Evolutionary conservation across 2,797 vertebrate genomes (phyloP), one percentile per base, ranked within the genome.

Genomic region (Pseudochaenichthys georgianus): DNA sequence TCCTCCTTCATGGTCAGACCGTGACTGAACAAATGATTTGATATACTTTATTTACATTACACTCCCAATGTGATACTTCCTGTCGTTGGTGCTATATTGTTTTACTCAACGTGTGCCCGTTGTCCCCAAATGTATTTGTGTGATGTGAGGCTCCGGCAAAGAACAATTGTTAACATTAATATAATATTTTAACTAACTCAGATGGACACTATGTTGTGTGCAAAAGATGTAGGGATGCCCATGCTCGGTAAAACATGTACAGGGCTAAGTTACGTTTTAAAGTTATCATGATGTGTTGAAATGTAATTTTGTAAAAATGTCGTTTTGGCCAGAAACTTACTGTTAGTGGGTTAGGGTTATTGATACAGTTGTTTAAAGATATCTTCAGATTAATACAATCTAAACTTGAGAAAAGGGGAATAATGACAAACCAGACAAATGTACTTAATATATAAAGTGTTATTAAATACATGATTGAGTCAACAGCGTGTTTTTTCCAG

Each of bases 141-240:
- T 53, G n/a, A 60, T 43, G 41, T 43, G 58, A 43, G 41, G 60
- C 15, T 62, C 60, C 43, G n/a, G 50, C 41, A 23, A 38, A 16
- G 13, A 5, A 19, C 11, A 38, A 17, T 57, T 38, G 21, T 48
- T 58, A 16, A 38, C 17, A 48, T 41, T 8, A 41, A 58, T 13
- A 9, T 13, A 3, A 15, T 8, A 38, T 38, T 38, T 38, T 7
- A 38, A 38, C 6, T 9, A 38, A 38, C 34, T 28, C 28, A 53
- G 3, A 28, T 54, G 1, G 19, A 41, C 31, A 38, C 34, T 57
- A 11, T 54, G 52, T 10, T 54, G 52, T 54, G 52, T 58, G 12
- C 12, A 11, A 3, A 41, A 21, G 17, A 59, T 59, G n/a, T 38
- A 38, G 34, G 34, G 34, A 38, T 38, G 34, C 34, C 34, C 34